Evolutionary conservation across 1,140 invertebrate genomes (phyloP).

Genomic region (Teleopsis dalmanni): DNA sequence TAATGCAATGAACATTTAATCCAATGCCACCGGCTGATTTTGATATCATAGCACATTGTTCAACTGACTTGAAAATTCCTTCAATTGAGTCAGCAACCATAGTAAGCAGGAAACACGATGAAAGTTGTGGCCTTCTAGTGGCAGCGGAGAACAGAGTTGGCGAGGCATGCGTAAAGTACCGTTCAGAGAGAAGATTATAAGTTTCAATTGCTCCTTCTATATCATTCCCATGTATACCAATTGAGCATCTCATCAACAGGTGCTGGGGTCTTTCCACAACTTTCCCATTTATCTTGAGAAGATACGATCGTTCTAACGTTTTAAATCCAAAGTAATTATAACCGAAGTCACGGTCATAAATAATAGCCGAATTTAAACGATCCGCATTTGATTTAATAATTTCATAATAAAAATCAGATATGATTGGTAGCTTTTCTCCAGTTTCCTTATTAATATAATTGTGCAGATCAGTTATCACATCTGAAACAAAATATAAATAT

Average conservation of each 20-base stretch:
- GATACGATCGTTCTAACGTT: conserved; percentile 92
- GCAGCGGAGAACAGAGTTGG: conserved; percentile 96
- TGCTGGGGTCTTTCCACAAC: conserved; percentile 95
- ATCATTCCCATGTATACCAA: conserved; percentile 94
- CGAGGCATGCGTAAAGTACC: conserved; percentile 96
- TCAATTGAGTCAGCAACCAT: conserved; percentile 97
- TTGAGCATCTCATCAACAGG: conserved; percentile 95
- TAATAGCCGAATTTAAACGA: conserved; percentile 87
- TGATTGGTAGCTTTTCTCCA: conserved; percentile 66
- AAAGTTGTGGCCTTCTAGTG: conserved; percentile 85
- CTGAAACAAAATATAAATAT: conserved; percentile 46
- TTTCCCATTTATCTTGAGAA: conserved; percentile 90
- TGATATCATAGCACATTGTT: conserved; percentile 92
- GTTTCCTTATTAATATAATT: conserved; percentile 68
- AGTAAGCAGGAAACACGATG: conserved; percentile 91
- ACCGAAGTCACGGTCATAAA: conserved; percentile 94
- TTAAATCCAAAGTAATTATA: conserved; percentile 99
- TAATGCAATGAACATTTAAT: conserved; percentile 92
- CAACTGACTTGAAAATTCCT: conserved; percentile 94
- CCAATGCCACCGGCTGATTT: conserved; percentile 98
- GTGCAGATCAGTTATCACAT: conserved; percentile 85
- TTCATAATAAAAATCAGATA: conserved; percentile 74
- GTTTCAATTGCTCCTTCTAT: conserved; percentile 92
- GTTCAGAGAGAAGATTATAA: conserved; percentile 91
- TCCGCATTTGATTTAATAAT: conserved; percentile 85